phyloP scores from a whole-genome alignment of 2,888 invertebrate species.

The Platycheirus albimanus region DNA sequence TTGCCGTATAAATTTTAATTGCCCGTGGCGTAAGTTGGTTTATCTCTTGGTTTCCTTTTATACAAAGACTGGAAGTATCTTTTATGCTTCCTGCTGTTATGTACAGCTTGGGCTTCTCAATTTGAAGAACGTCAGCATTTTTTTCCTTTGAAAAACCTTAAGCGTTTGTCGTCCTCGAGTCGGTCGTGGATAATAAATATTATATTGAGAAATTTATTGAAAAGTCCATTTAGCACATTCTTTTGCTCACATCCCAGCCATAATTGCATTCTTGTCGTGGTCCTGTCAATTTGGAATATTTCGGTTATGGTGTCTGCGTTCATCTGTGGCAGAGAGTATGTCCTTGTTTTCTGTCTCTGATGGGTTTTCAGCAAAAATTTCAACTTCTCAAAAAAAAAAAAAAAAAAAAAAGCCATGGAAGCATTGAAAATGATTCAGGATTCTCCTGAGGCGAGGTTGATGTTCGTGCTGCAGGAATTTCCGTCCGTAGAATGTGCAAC shows the following conservation, averaged over 20 bases:
- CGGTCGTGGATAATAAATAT: conserved; percentile 35
- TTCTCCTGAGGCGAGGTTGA: background rate
- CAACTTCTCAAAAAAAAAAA: background rate
- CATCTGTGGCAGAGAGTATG: background rate
- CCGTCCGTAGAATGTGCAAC: conserved; percentile 34
- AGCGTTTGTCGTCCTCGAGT: background rate
- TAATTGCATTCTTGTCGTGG: conserved; percentile 48
- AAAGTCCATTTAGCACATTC: conserved; percentile 33
- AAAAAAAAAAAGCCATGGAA: background rate
- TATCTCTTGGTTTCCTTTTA: conserved; percentile 1
- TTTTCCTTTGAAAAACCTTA: background rate
- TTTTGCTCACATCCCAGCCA: conserved; percentile 30
- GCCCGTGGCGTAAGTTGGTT: conserved; percentile 16
- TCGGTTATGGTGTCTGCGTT: background rate
- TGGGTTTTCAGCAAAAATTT: background rate
- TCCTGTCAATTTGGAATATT: conserved; percentile 14
- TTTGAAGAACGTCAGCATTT: conserved; percentile 2
- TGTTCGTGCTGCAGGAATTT: background rate
- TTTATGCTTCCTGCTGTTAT: background rate
- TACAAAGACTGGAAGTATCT: background rate
- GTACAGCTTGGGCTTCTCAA: background rate
- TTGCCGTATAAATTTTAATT: conserved; percentile 57
- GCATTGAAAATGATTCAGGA: conserved; percentile 1
- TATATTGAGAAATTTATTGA: conserved; percentile 6
- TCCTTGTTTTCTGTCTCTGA: background rate